Percentiles rank a stretch among this genome's conserved stretches.
Conservation (phyloP, 2,888 invertebrate genomes). For the Onchidella celtica region DNA sequence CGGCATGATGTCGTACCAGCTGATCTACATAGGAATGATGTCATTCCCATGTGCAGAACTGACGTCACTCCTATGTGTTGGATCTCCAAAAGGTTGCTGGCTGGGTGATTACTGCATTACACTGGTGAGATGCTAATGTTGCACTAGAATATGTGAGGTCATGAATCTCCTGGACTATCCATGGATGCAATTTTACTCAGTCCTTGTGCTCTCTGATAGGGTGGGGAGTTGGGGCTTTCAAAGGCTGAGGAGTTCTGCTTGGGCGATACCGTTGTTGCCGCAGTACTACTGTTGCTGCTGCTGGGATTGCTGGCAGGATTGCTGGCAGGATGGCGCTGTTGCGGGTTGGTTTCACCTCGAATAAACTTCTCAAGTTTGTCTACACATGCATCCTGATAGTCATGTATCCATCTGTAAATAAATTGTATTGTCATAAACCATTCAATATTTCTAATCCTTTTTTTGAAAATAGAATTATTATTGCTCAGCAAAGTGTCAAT, state of each 20-base stretch:
- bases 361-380: constrained; percentile 99
- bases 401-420: constrained; percentile 93
- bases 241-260: constrained; percentile 19
- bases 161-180: constrained; percentile 37
- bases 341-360: constrained; percentile 62
- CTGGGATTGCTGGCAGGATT: neutral
- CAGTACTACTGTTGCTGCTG: neutral
- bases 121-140: too few relatives aligned
- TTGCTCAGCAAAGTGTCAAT: too few relatives aligned
- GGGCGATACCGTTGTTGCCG: neutral
- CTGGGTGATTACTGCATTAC: too few relatives aligned
- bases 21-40: too few relatives aligned
- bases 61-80: too few relatives aligned
- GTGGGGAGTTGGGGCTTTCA: constrained; percentile 44
- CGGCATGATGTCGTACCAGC: too few relatives aligned
- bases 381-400: constrained; percentile 99
- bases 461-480: too few relatives aligned
- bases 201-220: constrained; percentile 44
- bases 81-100: too few relatives aligned
- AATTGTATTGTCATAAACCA: too few relatives aligned
- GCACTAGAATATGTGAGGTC: neutral
- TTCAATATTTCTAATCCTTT: too few relatives aligned
- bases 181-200: constrained; percentile 29
- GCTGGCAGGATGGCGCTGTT: neutral
- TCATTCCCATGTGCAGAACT: too few relatives aligned